phyloP scores from a whole-genome alignment of 1,140 invertebrate species.

The Solenopsis fugax region DNA sequence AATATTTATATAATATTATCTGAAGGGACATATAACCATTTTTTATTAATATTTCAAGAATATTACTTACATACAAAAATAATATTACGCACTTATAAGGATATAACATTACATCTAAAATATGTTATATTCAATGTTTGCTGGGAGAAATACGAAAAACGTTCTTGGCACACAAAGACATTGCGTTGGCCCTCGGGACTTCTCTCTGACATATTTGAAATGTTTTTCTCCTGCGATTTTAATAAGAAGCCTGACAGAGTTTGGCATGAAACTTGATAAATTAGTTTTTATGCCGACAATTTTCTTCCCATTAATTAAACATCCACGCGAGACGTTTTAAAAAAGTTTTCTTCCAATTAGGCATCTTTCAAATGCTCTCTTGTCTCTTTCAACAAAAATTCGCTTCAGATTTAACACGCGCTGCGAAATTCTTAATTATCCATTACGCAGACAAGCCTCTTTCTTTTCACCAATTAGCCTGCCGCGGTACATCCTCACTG shows the following conservation, averaged over 20 bases:
- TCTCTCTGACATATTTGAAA: not conserved
- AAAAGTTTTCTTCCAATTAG: not conserved
- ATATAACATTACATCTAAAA: too few species aligned
- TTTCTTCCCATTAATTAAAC: not conserved
- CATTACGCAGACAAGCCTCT: slow-evolving; percentile 4
- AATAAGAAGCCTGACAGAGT: not conserved
- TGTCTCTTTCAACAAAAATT: slow-evolving; percentile 15
- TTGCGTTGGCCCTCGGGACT: too few species aligned
- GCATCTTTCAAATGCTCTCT: not conserved
- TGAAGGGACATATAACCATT: too few species aligned
- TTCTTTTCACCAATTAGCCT: slow-evolving; percentile 36
- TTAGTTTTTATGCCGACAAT: not conserved
- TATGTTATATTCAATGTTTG: too few species aligned
- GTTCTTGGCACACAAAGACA: too few species aligned
- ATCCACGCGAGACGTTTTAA: not conserved
- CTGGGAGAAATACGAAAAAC: too few species aligned
- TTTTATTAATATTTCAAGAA: too few species aligned
- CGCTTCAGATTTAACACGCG: not conserved
- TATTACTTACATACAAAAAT: too few species aligned
- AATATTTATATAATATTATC: too few species aligned
- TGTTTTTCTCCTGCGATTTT: not conserved
- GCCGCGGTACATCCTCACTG: not conserved
- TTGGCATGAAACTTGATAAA: not conserved
- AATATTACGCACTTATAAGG: too few species aligned
- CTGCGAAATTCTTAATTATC: slow-evolving; percentile 28